Conservation (phyloP, 2,113 vertebrate species). For the Thunnus thynnus region DNA sequence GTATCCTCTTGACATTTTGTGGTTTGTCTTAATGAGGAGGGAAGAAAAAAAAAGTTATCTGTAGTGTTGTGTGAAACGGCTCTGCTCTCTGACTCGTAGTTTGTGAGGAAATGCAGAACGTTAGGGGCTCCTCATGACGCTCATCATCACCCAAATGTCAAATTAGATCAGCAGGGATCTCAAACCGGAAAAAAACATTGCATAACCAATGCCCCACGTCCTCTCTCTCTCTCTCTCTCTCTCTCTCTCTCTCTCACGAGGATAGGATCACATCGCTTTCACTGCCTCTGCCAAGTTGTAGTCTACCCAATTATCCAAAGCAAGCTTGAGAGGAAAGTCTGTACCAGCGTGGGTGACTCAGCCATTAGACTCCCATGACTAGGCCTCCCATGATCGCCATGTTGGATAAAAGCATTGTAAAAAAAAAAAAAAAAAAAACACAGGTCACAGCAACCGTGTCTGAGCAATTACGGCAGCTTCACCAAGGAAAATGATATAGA, state of each 20-base stretch:
- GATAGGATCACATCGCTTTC: conserved; percentile 64
- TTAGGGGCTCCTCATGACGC: conserved; percentile 78
- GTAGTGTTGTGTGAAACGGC: conserved; percentile 5
- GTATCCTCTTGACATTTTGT: conserved; percentile 33
- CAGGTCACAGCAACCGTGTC: conserved; percentile 21
- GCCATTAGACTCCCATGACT: conserved; percentile 75
- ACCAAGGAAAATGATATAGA: not conserved
- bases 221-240: conserved; percentile 24
- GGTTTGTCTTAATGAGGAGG: not conserved
- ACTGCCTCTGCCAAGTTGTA: conserved; percentile 60
- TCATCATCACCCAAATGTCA: conserved; percentile 78
- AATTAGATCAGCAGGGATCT: conserved; percentile 78
- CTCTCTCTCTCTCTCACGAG: conserved; percentile 47
- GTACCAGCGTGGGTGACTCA: conserved; percentile 69
- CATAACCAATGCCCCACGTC: conserved; percentile 60
- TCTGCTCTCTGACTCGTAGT: conserved; percentile 35
- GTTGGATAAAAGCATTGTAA: conserved; percentile 27
- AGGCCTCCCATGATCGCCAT: conserved; percentile 65
- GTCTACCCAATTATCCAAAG: conserved; percentile 61
- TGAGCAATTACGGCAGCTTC: not conserved
- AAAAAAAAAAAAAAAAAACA: not conserved
- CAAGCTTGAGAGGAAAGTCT: conserved; percentile 58
- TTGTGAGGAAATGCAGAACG: conserved; percentile 71
- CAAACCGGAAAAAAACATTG: conserved; percentile 61
- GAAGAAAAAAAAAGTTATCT: conserved; percentile 13